Evolutionary conservation across 37 sponge, comb jelly and placozoan species (phyloP), one percentile per base, ranked within the genome.

Genomic region (Oopsacas minuta): DNA sequence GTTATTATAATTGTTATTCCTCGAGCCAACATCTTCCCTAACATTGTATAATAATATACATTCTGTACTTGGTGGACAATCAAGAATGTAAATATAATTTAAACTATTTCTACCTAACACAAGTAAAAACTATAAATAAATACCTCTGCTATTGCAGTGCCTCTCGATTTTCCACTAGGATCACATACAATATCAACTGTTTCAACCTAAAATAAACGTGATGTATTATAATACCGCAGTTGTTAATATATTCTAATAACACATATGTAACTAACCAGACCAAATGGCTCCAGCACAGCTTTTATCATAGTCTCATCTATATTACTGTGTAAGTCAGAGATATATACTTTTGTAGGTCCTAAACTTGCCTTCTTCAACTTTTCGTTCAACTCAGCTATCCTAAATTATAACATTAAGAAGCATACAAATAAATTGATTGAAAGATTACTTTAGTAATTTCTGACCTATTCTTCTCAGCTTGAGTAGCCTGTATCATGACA

Each of bases 401-500:
- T 61, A n/a, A 46, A 22, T 22, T 46, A 46, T 17, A 46, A 46
- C 51, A 46, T 12, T 46, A 46, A 46, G 17, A 17, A 17, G 51
- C 51, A 46, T 46, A 46, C 17, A 81, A 12, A 81, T 12, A 81
- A 8, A n/a, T 15, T 81, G 36, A 81, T 81, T 34, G 12, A n/a
- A n/a, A 81, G 37, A 36, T 3, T 83, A 38, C 37, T 36, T 15
- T 37, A 53, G 39, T 38, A 23, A 1, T 15, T 12, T 0, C 85
- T 85, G 36, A 94, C 92, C 91, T 90, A 89, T 95, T 95, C 92
- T 93, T 95, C 86, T 95, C 96, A 1, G 96, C 90, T 94, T 91
- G 92, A 0, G 94, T 97, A 0, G 92, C 92, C 83, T 97, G 99
- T 25, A 97, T 87, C 35, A 94, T 93, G 38, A 97, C 92, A 28